These are phyloP conservation scores for Nomada ruficornis DNA, from an alignment of 2,888 invertebrate genomes.

Conservation along the genomic window DNA sequence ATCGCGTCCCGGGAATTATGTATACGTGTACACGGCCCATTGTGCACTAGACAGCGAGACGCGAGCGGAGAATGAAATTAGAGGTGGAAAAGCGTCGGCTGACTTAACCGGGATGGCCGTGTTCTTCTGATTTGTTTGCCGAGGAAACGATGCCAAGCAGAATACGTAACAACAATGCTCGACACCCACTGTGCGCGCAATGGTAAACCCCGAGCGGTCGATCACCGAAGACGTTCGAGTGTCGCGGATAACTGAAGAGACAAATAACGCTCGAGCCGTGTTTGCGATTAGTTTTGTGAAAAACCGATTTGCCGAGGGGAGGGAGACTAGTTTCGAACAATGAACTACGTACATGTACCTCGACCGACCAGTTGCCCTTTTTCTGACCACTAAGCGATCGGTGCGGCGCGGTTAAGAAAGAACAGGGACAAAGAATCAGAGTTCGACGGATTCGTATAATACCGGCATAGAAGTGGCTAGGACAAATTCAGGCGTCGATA, in stretches of 20 bases:
- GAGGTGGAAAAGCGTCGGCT: not conserved
- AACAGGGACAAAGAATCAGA: slow-evolving; percentile 3
- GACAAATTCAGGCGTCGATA: slow-evolving; percentile 2
- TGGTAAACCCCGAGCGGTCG: not conserved
- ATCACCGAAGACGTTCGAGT: slow-evolving; percentile 6
- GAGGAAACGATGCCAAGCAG: slow-evolving; percentile 4
- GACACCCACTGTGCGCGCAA: not conserved
- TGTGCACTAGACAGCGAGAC: slow-evolving; percentile 5
- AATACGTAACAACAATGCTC: not conserved
- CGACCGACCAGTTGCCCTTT: not conserved
- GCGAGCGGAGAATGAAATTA: slow-evolving; percentile 17
- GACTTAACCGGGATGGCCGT: slow-evolving; percentile 1
- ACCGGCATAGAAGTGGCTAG: not conserved
- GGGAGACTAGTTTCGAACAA: not conserved
- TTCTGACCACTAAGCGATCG: not conserved
- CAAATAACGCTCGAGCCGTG: not conserved
- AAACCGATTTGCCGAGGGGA: not conserved
- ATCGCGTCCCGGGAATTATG: not conserved
- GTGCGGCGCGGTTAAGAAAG: too few relatives aligned
- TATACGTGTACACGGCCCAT: not conserved
- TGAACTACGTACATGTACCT: not conserved
- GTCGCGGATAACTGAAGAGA: slow-evolving; percentile 1
- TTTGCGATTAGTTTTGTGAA: not conserved
- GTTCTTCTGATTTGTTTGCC: slow-evolving; percentile 4
- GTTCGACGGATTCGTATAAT: slow-evolving; percentile 7